Base-by-base conservation (phyloP, 2,888 invertebrate genomes). In the Timandra comae region DNA sequence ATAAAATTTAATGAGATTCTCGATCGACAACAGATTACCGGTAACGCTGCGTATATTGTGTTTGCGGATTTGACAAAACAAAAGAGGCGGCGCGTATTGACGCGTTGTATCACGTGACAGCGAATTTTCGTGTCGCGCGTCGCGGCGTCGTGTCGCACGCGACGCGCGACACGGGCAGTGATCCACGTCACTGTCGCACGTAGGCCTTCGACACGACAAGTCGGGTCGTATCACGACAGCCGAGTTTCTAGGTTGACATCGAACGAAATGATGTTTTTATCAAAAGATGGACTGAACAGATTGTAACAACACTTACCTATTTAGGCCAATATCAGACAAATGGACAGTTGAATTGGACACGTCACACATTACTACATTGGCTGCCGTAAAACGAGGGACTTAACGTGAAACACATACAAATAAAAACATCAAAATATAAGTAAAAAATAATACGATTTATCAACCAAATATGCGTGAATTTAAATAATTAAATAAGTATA, bases 371-470 rank as follows among this genome's bases (percentile, higher is more conserved):
- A n/a, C 6, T 7, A 16, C 6, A 16, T 11, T 11, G 24, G 7
- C 24, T 7, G 24, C 11, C 24, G 10, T 11, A 11, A 24, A 10
- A 10, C 24, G 11, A 24, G 11, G 11, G 24, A 8, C 9, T 24
- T 10, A 10, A 3, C 24, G 10, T 10, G 9, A 10, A n/a, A n/a
- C n/a, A n/a, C 6, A 9, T 24, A 24, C 8, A 24, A 24, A 22
- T 22, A 22, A 10, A 8, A 9, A 24, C 10, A 24, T 9, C 3
- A 56, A 57, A 54, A 52, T 59, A 66, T 57, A 62, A 64, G 54
- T 46, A 46, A 62, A 61, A 64, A 69, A 59, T 64, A 57, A 68
- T 64, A 63, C 16, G 6, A n/a, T n/a, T n/a, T 16, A 6, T 16
- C 3, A 16, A 16, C 16, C 16, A 16, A 16, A 62, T 57, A 63